Evolutionary conservation across 1,140 invertebrate species (phyloP).

Genomic region (Achatina immaculata): DNA sequence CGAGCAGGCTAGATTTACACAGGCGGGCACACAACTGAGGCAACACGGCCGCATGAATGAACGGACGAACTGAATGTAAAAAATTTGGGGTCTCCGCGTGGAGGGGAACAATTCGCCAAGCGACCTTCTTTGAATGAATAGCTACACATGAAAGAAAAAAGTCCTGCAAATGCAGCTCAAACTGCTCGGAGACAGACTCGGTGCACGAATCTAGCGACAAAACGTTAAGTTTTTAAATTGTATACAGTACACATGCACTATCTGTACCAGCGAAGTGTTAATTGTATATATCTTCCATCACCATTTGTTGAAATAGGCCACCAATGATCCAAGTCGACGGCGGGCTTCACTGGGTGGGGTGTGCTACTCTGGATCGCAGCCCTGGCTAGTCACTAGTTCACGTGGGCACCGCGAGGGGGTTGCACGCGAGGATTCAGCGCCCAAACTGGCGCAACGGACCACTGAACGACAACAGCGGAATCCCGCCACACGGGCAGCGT

Average conservation of each 20-base stretch:
- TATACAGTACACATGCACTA: too few species aligned
- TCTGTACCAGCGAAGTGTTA: too few species aligned
- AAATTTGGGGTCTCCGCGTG: not conserved
- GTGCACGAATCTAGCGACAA: too few species aligned
- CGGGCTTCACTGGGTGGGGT: slow-evolving; percentile 7
- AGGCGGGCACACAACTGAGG: not conserved
- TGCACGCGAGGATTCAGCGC: not conserved
- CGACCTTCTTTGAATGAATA: too few species aligned
- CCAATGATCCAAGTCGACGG: slow-evolving; percentile 6
- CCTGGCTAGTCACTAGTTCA: not conserved
- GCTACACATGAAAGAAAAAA: too few species aligned
- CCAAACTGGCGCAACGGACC: too few species aligned
- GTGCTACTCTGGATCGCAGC: not conserved
- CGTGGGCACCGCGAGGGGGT: not conserved
- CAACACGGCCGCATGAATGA: slow-evolving; percentile 2
- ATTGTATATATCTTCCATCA: not conserved
- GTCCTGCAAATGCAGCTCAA: too few species aligned
- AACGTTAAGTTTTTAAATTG: too few species aligned
- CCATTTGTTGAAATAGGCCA: slow-evolving; percentile 6
- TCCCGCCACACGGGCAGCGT: too few species aligned
- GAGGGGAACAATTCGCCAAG: not conserved
- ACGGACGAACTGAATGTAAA: not conserved
- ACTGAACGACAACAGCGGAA: too few species aligned
- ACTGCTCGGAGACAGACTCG: too few species aligned
- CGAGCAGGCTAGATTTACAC: not conserved